Evolutionary conservation across 64 coral and sea anemone genomes (phyloP), one percentile per base, ranked within the genome.

Genomic region (Actinia equina): DNA sequence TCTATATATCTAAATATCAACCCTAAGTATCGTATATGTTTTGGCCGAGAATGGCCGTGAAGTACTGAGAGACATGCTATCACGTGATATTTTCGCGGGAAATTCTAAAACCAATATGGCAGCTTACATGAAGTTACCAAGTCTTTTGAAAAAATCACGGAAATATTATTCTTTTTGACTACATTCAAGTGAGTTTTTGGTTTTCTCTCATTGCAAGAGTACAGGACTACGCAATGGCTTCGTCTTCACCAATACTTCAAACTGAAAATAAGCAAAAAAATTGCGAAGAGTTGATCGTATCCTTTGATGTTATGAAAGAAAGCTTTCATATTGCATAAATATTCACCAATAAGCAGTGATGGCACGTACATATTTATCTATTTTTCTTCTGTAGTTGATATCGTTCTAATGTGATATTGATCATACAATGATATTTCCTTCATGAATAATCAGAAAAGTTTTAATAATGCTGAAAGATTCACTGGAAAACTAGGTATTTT

Each of bases 61-160:
- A 9, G 62, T 65, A 65, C 62, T 65, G 62, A 23, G n/a, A 65
- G 19, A 65, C 7, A 8, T n/a, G 7, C 3, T 23, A 59, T 55
- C 82, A 84, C 82, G 82, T 84, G 82, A 84, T 44, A 23, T 84
- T 27, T 26, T 23, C 52, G 49, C 82, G 82, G 49, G 82, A 30
- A 84, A 84, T 12, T 84, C 49, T 27, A 81, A 81, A 81, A 19
- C 78, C 78, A 81, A 81, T 20, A 81, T 81, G 78, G 78, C 78
- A 41, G 78, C 49, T 17, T 8, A 22, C 62, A 65, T 14, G 62
- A 23, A 22, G 62, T 65, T 65, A 5, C n/a, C 62, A 65, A 65
- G 15, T 65, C 19, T 23, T 23, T n/a, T 65, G 19, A 65, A 1
- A 65, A 65, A 65, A 22, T 20, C 62, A 65, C 62, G 62, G 20